Base-by-base conservation (phyloP, 2,113 vertebrate genomes). In the Corythoichthys haematopterus region DNA sequence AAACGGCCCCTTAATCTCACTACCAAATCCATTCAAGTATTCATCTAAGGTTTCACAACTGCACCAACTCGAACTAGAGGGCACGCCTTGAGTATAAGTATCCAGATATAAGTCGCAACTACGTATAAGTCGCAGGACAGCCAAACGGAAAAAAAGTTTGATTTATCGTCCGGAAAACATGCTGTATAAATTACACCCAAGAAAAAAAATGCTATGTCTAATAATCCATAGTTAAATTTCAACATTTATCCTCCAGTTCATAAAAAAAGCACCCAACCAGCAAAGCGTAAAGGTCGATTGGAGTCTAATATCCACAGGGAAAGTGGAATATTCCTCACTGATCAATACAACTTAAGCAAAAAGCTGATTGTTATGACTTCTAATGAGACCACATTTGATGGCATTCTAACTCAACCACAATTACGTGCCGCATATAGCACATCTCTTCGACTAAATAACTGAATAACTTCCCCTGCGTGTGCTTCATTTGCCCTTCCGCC, bases 401-500 rank as follows among this genome's bases (percentile, higher is more conserved):
- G 10, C 1, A 10, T 13, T 8, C 46, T 47, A 47, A 13, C 20
- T 47, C 10, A 3, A 12, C 52, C 47, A 56, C 10, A 59, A 62
- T 33, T 11, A 62, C 28, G 10, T 12, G 58, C 14, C 16, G 9
- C 7, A 9, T n/a, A 13, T 8, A 37, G 57, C 36, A 13, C 57
- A 59, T 0, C 10, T 45, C 16, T 38, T 53, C 0, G 1, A 13
- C 20, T 5, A 36, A 7, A 61, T 33, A 20, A 68, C 65, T 52
- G 55, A 58, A 72, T 64, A 69, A 63, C 73, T 71, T 79, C 40
- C 66, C 63, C 64, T 61, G 37, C 68, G 1, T 0, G 46, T 51
- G 52, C 74, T 78, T 78, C 72, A 37, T 82, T 80, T 82, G 59
- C 50, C 71, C 64, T 51, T 64, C 37, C 61, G 20, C 63, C 61